A percentile compares a stretch with the other conserved stretches of the same genome.
Evolutionary conservation across 1,140 invertebrate genomes (phyloP).

Genomic region (Lordiphosa stackelbergi): DNA sequence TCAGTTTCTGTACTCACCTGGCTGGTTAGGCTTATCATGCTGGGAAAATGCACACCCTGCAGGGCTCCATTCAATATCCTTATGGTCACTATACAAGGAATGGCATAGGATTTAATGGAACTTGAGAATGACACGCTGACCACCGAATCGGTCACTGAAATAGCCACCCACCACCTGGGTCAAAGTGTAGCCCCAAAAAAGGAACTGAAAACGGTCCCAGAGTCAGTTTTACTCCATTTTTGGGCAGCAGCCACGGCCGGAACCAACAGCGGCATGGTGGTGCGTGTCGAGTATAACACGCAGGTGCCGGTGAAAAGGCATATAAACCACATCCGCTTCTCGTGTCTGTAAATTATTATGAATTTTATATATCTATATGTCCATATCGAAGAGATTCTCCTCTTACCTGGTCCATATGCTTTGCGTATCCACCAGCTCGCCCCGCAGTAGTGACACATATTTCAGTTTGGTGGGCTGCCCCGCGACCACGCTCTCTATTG

Average conservation of each 20-base stretch:
- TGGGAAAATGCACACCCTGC: conserved; percentile 85
- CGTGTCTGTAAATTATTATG: conserved; percentile 71
- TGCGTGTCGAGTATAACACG: conserved; percentile 83
- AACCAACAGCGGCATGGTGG: conserved; percentile 84
- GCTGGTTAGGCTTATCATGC: conserved; percentile 85
- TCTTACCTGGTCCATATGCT: conserved; percentile 71
- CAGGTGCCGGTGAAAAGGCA: conserved; percentile 83
- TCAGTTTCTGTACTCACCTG: conserved; percentile 74
- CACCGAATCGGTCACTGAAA: conserved; percentile 83
- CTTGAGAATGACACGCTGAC: conserved; percentile 82
- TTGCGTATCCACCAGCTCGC: conserved; percentile 69
- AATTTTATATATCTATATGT: not conserved
- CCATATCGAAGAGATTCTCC: not conserved
- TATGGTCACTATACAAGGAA: conserved; percentile 81
- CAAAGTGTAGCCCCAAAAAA: conserved; percentile 88
- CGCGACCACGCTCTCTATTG: not conserved
- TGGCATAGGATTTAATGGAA: conserved; percentile 78
- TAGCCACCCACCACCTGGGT: conserved; percentile 86
- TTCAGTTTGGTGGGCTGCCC: conserved; percentile 59
- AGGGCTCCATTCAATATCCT: conserved; percentile 83
- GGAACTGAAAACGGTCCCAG: conserved; percentile 85
- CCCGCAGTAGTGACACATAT: conserved; percentile 71
- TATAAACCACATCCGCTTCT: conserved; percentile 81
- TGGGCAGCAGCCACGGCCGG: conserved; percentile 83
- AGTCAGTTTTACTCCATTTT: conserved; percentile 85